Conservation (phyloP, 1,140 invertebrate species). For the Stegodyphus mimosarum region DNA sequence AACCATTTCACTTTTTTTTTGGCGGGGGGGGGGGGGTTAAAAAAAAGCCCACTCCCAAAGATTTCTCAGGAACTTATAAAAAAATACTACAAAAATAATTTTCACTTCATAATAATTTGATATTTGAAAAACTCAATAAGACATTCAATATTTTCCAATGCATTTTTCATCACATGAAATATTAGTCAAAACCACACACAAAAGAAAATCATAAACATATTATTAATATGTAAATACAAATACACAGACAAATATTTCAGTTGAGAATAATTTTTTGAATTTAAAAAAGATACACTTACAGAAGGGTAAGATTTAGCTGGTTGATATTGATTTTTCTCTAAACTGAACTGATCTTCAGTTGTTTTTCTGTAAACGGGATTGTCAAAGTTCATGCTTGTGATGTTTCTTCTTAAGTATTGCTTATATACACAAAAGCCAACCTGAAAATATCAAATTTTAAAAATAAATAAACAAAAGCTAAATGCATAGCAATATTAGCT, state of each 20-base stretch:
- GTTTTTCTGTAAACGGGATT: conserved; percentile 98
- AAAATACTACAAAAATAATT: too few species aligned
- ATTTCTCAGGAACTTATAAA: too few species aligned
- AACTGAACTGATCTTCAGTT: conserved; percentile 74
- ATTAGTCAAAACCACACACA: neutral
- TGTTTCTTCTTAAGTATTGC: conserved; percentile 74
- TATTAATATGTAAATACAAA: neutral
- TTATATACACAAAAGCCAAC: conserved; percentile 58
- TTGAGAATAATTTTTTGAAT: neutral
- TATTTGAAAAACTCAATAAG: neutral
- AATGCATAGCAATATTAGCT: too few species aligned
- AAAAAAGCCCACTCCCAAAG: too few species aligned
- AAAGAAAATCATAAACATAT: neutral
- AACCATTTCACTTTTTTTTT: too few species aligned
- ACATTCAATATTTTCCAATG: neutral
- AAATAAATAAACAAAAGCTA: neutral
- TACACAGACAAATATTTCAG: neutral
- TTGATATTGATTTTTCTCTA: conserved; percentile 68
- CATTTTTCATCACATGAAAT: neutral
- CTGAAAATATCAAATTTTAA: conserved; percentile 12
- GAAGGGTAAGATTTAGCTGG: conserved; percentile 63
- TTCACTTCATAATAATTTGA: neutral
- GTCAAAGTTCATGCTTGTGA: conserved; percentile 98
- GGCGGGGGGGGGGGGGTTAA: too few species aligned
- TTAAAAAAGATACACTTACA: conserved; percentile 63